phyloP scores from a whole-genome alignment of 2,888 invertebrate genomes.

The Aphodius granarius region DNA sequence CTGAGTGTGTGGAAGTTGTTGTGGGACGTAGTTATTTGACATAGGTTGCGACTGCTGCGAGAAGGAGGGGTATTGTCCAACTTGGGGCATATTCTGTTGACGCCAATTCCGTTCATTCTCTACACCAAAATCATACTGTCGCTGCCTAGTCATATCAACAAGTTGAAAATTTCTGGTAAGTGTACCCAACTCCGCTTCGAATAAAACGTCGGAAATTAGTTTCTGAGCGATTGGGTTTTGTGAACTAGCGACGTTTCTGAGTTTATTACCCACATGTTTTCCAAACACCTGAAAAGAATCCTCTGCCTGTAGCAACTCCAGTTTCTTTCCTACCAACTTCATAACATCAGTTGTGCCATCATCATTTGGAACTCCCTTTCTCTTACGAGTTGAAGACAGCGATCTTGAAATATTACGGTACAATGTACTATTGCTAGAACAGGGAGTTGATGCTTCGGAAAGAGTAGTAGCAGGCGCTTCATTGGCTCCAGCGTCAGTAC shows the following conservation, averaged over 20 bases:
- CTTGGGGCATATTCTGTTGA: conserved; percentile 21
- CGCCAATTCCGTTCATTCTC: conserved; percentile 24
- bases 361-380: conserved; percentile 28
- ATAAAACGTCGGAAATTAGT: conserved; percentile 30
- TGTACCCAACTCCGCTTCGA: conserved; percentile 29
- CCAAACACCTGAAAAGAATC: conserved; percentile 31
- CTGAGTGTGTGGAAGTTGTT: conserved; percentile 30
- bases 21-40: conserved; percentile 29
- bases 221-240: conserved; percentile 23
- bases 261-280: conserved; percentile 32
- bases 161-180: conserved; percentile 33
- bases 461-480: conserved; percentile 22
- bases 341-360: conserved; percentile 34
- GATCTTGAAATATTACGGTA: conserved; percentile 20
- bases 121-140: conserved; percentile 32
- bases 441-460: conserved; percentile 24
- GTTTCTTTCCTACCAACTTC: conserved; percentile 29
- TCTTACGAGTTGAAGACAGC: conserved; percentile 24
- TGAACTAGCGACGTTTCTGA: conserved; percentile 27
- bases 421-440: conserved; percentile 18
- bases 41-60: conserved; percentile 25
- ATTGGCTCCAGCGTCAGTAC: conserved; percentile 24
- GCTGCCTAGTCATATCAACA: conserved; percentile 30
- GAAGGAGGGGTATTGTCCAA: conserved; percentile 26
- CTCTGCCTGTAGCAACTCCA: conserved; percentile 31